phyloP scores from a whole-genome alignment of 1,140 invertebrate species.

The Metopolophium dirhodum region DNA sequence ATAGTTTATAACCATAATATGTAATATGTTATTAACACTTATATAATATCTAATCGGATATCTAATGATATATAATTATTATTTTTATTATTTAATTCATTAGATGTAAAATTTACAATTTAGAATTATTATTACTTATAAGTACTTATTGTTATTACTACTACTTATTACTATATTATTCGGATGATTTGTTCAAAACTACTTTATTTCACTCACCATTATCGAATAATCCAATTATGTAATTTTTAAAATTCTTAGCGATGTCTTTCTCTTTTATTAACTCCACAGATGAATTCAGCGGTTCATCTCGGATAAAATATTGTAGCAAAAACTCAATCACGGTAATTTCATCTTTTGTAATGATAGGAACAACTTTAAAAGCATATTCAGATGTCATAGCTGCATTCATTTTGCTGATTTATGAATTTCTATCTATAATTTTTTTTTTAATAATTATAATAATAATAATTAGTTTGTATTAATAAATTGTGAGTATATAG shows the following conservation, averaged over 20 bases:
- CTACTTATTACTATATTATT: no score
- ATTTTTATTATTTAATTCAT: no score
- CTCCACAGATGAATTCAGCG: conserved; percentile 70
- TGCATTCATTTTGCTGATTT: not conserved
- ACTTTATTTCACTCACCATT: conserved; percentile 20
- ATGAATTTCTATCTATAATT: not conserved
- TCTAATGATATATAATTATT: no score
- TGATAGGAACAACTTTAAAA: conserved; percentile 60
- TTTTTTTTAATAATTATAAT: not conserved
- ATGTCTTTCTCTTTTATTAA: conserved; percentile 65
- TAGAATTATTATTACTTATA: no score
- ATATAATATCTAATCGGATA: no score
- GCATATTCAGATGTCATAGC: not conserved
- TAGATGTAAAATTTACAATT: no score
- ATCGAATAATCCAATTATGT: not conserved
- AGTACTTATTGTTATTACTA: no score
- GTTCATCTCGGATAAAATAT: conserved; percentile 76
- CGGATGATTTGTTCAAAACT: no score
- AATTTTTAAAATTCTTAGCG: not conserved
- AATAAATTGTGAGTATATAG: not conserved
- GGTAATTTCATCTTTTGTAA: conserved; percentile 64
- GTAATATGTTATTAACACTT: no score
- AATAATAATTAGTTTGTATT: not conserved
- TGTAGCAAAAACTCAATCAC: conserved; percentile 68
- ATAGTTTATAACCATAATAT: no score